phyloP scores from a whole-genome alignment of 1,140 invertebrate genomes.

The Notospermus geniculatus region DNA sequence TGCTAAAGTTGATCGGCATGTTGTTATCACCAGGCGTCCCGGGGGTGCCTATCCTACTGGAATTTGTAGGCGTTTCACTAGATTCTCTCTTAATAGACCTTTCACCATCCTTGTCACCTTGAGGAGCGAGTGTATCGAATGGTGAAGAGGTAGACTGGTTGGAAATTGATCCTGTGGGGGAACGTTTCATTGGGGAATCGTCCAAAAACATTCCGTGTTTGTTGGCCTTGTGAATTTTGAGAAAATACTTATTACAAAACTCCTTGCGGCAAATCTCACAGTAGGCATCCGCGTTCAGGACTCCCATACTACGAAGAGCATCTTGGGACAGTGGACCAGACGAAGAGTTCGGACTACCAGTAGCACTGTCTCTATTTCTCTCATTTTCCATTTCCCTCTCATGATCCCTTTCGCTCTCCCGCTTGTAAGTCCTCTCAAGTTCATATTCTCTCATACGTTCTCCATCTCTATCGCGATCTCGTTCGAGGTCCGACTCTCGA shows the following conservation, averaged over 20 bases:
- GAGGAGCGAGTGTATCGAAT: not conserved
- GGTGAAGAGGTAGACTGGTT: conserved; percentile 9
- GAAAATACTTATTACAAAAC: conserved; percentile 76
- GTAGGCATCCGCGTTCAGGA: conserved; percentile 60
- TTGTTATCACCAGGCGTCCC: too few species aligned
- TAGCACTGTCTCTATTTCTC: too few species aligned
- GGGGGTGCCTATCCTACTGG: too few species aligned
- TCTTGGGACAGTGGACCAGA: conserved; percentile 22
- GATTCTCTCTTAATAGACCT: not conserved
- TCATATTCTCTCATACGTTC: too few species aligned
- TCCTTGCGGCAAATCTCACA: conserved; percentile 94
- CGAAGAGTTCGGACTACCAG: not conserved
- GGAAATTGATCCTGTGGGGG: conserved; percentile 1
- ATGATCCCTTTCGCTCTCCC: too few species aligned
- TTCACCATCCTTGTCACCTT: not conserved
- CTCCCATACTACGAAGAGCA: conserved; percentile 31
- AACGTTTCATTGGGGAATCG: conserved; percentile 2
- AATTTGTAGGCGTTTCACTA: too few species aligned
- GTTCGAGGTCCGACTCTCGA: too few species aligned
- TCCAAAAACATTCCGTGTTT: conserved; percentile 59
- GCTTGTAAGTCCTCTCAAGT: too few species aligned
- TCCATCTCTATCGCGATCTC: too few species aligned
- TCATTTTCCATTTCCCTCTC: too few species aligned
- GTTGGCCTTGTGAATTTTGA: conserved; percentile 63
- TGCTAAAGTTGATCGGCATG: too few species aligned